These are phyloP conservation scores for Chaetodon trifasciatus DNA, from an alignment of 2,797 vertebrate species.

Conservation along the genomic window DNA sequence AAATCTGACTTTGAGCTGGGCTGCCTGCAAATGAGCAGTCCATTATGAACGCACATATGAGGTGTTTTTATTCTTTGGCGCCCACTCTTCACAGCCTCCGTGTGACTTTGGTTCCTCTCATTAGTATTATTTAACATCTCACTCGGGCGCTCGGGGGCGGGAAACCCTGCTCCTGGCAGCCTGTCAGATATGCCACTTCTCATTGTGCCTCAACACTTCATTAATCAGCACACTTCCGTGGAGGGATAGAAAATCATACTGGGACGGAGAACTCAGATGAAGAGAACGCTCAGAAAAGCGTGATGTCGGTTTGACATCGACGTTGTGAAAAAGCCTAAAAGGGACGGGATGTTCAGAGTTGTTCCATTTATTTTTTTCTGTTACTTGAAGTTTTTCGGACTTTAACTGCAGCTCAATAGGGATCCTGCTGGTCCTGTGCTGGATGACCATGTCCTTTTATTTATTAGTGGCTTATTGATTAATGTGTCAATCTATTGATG, in stretches of 20 bases:
- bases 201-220: constrained; percentile 62
- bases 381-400: background rate
- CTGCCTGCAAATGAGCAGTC: constrained; percentile 25
- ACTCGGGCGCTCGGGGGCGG: constrained; percentile 47
- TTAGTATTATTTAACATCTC: constrained; percentile 75
- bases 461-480: constrained; percentile 32
- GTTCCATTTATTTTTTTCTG: constrained; percentile 2
- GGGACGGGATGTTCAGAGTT: background rate
- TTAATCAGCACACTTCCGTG: constrained; percentile 56
- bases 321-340: background rate
- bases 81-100: constrained; percentile 49
- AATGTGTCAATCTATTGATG: constrained; percentile 37
- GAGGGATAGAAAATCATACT: constrained; percentile 36
- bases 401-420: constrained; percentile 9
- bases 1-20: constrained; percentile 1
- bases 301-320: constrained; percentile 36
- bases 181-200: constrained; percentile 60
- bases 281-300: constrained; percentile 21
- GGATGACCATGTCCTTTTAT: constrained; percentile 10
- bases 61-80: constrained; percentile 33
- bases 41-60: constrained; percentile 15
- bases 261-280: constrained; percentile 10
- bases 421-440: background rate
- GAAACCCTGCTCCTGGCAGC: constrained; percentile 49
- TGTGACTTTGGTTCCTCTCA: constrained; percentile 57